phyloP scores from a whole-genome alignment of 2,888 invertebrate species.

The Noctua comes region DNA sequence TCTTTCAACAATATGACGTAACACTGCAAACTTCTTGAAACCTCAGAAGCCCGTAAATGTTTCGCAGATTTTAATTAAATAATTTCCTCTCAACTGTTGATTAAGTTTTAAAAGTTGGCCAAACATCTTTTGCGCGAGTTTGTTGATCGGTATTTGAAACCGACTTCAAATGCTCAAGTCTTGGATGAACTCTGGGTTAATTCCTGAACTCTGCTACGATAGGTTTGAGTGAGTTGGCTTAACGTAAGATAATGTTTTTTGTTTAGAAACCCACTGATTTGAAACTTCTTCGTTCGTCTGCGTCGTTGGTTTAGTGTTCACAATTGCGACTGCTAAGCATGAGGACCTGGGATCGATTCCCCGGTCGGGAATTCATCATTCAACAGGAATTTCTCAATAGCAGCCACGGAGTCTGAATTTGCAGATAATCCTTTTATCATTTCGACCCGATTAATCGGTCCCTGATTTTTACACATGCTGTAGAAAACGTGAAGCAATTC shows the following conservation, averaged over 20 bases:
- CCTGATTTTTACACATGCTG: neutral
- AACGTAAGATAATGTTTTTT: neutral
- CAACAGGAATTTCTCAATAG: too few species aligned
- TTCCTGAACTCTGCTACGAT: slow-evolving; percentile 20
- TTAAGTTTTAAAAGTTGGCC: slow-evolving; percentile 60
- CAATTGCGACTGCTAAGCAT: too few species aligned
- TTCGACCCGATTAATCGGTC: too few species aligned
- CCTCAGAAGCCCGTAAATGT: slow-evolving; percentile 16
- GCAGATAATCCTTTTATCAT: too few species aligned
- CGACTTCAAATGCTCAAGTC: slow-evolving; percentile 41
- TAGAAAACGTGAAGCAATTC: slow-evolving; percentile 12
- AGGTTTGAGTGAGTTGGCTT: neutral
- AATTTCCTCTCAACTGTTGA: slow-evolving; percentile 52
- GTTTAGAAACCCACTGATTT: neutral
- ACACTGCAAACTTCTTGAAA: neutral
- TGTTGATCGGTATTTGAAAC: slow-evolving; percentile 44
- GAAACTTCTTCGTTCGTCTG: neutral
- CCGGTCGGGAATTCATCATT: too few species aligned
- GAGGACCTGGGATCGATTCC: too few species aligned
- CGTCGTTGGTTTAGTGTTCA: too few species aligned
- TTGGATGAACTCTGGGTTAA: slow-evolving; percentile 6
- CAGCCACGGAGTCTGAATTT: too few species aligned
- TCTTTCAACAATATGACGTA: neutral
- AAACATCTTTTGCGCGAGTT: slow-evolving; percentile 53
- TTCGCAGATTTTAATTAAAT: slow-evolving; percentile 56